These are phyloP conservation scores for Lampris incognitus DNA, from an alignment of 2,113 vertebrate genomes.

Conservation along the genomic window DNA sequence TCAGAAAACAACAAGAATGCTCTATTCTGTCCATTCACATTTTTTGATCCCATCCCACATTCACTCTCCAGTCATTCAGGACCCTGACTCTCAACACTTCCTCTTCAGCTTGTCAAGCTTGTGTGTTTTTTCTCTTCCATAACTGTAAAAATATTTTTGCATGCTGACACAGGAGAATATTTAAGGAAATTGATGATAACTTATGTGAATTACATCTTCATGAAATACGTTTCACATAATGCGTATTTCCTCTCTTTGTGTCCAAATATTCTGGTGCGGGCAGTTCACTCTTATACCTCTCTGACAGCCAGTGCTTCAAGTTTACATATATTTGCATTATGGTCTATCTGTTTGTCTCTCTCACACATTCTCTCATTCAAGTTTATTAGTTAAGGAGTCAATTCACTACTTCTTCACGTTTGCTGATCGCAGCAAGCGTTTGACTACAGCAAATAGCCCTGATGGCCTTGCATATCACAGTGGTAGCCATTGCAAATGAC, in stretches of 20 bases:
- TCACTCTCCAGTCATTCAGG: slow-evolving; percentile 52
- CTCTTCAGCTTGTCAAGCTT: slow-evolving; percentile 29
- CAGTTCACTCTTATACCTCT: background rate
- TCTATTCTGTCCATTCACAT: slow-evolving; percentile 53
- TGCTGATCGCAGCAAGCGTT: slow-evolving; percentile 81
- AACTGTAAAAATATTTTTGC: background rate
- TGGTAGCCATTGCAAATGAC: slow-evolving; percentile 20
- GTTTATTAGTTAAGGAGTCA: slow-evolving; percentile 78
- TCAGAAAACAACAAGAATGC: no score
- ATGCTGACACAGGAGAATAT: background rate
- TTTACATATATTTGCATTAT: slow-evolving; percentile 16
- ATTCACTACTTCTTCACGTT: slow-evolving; percentile 78
- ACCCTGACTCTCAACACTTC: background rate
- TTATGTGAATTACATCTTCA: background rate
- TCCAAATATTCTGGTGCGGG: slow-evolving; percentile 3
- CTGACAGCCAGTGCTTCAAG: background rate
- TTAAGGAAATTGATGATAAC: slow-evolving; percentile 1
- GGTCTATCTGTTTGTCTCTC: slow-evolving; percentile 29
- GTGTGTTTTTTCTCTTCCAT: background rate
- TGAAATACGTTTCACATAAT: background rate
- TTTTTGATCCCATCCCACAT: slow-evolving; percentile 25
- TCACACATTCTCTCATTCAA: slow-evolving; percentile 56
- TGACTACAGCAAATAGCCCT: slow-evolving; percentile 82
- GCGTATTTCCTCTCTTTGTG: background rate
- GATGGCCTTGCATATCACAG: slow-evolving; percentile 36